Evolutionary conservation across 1,140 invertebrate genomes (phyloP).

Genomic region (Drosophila tani): DNA sequence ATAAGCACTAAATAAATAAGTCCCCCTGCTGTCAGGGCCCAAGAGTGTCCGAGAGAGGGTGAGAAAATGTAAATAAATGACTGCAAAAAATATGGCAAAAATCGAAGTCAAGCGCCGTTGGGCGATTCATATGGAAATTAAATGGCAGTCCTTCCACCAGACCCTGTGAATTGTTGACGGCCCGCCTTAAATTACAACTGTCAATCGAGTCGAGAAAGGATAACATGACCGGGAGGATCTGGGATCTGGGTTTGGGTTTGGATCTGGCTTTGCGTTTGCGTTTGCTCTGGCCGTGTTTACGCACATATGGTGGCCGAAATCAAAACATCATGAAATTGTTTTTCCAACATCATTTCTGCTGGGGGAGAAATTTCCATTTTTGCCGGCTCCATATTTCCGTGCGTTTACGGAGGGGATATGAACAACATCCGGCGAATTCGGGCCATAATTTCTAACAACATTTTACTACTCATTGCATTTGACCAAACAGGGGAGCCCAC

Average conservation of each 20-base stretch:
- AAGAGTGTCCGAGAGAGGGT: not conserved
- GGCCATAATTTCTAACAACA: slow-evolving; percentile 79
- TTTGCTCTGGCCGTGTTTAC: slow-evolving; percentile 45
- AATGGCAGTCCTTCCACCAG: slow-evolving; percentile 39
- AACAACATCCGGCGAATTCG: slow-evolving; percentile 78
- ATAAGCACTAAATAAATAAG: slow-evolving; percentile 83
- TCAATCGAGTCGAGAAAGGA: slow-evolving; percentile 60
- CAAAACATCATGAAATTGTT: slow-evolving; percentile 83
- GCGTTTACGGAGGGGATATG: slow-evolving; percentile 80
- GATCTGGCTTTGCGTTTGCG: not conserved
- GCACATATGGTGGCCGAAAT: slow-evolving; percentile 74
- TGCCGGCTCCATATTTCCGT: slow-evolving; percentile 68
- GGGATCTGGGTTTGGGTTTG: not conserved
- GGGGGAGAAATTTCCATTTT: slow-evolving; percentile 61
- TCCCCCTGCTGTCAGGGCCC: slow-evolving; percentile 17
- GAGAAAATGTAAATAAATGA: slow-evolving; percentile 81
- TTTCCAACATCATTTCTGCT: slow-evolving; percentile 76
- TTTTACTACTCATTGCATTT: slow-evolving; percentile 83
- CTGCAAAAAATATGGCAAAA: slow-evolving; percentile 71
- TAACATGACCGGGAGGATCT: slow-evolving; percentile 26
- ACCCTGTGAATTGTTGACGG: slow-evolving; percentile 63
- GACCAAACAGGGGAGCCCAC: slow-evolving; percentile 56
- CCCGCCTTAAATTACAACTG: slow-evolving; percentile 72
- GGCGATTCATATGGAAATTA: slow-evolving; percentile 57
- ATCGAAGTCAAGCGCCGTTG: slow-evolving; percentile 50